Evolutionary conservation across 2,113 vertebrate genomes (phyloP), one percentile per base, ranked within the genome.

Genomic region (Prinia subflava): DNA sequence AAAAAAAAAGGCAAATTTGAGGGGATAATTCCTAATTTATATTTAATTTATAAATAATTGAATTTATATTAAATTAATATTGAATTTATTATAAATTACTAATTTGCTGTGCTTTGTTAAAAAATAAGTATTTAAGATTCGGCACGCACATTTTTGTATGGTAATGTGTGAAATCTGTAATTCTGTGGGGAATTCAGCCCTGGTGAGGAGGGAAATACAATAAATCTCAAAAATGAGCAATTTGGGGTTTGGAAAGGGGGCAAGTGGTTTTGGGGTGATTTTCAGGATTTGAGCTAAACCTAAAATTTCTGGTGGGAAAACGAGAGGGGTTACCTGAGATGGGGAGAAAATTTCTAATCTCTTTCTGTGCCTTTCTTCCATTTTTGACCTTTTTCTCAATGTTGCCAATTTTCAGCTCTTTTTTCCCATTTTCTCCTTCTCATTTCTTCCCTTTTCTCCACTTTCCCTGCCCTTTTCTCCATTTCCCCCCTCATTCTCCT

Each of bases 101-200:
- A 18, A 42, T 44, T 69, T 56, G 22, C 75, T 11, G 22, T 1
- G 1, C 6, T 87, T 78, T 16, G 9, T n/a, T 55, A 13, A 71
- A 79, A 87, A 91, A 46, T 10, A 7, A 46, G 25, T 8, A 10
- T 31, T 46, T 12, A 25, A 67, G 16, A 20, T 80, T 67, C 20
- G 5, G 8, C 9, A 1, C 2, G 3, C 3, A 0, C 2, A 0
- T 22, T 82, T 92, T 37, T 63, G 2, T 6, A 1, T 3, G 2
- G 35, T 63, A 15, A 24, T 83, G 33, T 30, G 13, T 31, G 76
- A 49, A 57, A 68, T 68, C 7, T 1, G 10, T 12, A 4, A 27
- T 68, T 83, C 23, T 5, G 6, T 22, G 6, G 17, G 35, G 7
- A 46, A 31, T 35, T 53, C 37, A 46, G 46, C 9, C 46, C 37